These are phyloP conservation scores for Myzus persicae DNA, from an alignment of 1,140 invertebrate species.

Conservation along the genomic window DNA sequence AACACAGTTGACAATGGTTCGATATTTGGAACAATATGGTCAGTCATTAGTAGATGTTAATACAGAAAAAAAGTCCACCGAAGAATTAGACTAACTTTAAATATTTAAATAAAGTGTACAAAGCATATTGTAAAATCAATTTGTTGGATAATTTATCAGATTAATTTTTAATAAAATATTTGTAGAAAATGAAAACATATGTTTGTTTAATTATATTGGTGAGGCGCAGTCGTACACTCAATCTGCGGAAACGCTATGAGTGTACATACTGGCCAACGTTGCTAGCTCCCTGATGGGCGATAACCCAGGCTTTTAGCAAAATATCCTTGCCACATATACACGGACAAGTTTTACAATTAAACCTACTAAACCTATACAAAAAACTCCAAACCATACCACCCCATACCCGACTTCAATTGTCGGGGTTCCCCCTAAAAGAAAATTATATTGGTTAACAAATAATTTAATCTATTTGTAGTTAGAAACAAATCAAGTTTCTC, in stretches of 20 bases:
- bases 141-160: background rate
- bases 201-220: background rate
- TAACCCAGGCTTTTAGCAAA: too few relatives aligned
- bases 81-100: conserved; percentile 37
- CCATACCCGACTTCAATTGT: too few relatives aligned
- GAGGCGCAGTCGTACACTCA: too few relatives aligned
- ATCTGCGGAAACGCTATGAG: too few relatives aligned
- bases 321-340: too few relatives aligned
- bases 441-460: background rate
- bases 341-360: too few relatives aligned
- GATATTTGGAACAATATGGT: conserved; percentile 50
- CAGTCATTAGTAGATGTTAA: background rate
- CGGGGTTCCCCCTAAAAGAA: too few relatives aligned
- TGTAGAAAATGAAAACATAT: background rate
- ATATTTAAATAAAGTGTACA: background rate
- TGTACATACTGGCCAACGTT: too few relatives aligned
- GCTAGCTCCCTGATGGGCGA: too few relatives aligned
- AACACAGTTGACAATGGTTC: conserved; percentile 49
- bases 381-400: too few relatives aligned
- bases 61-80: background rate
- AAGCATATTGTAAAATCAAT: background rate
- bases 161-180: conserved; percentile 34
- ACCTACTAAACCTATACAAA: too few relatives aligned
- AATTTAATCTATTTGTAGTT: background rate
- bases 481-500: background rate